Base-by-base conservation (phyloP, 1,140 invertebrate species). In the Drosophila serrata region DNA sequence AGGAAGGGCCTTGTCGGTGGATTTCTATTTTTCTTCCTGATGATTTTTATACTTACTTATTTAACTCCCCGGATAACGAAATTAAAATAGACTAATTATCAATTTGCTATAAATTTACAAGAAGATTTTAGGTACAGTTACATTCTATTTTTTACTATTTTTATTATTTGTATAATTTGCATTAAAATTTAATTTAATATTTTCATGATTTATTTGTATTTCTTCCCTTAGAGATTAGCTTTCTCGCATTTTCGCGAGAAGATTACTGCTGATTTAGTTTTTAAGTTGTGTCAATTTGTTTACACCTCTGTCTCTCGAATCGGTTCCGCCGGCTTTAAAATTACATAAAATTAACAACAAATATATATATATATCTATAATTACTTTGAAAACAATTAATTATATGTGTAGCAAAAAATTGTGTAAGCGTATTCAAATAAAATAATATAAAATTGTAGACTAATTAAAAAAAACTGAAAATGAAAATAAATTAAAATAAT, bases 271-370 rank as follows among this genome's bases (percentile, higher is more conserved):
- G 68, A 51, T 76, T 87, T 75, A 15, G 63, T 13, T 22, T 79
- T 59, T 31, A 51, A 61, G 73, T 81, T 84, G 74, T 87, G 74
- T 91, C 63, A 86, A 93, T 94, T 53, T 53, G 49, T 53, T 53
- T 94, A 94, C 93, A 94, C 94, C 93, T 94, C 93, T 94, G 95
- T 95, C 94, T 95, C 95, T 95, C 94, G 94, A 94, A 95, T 95
- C 93, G 94, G 94, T 95, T 95, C 95, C 94, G 95, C 94, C 94
- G 95, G 95, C 95, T 95, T 92, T 81, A 91, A 95, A 94, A 93
- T 88, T 53, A 53, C 49, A 81, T 75, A 92, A 91, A 92, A 92
- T 86, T 86, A 92, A 91, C 94, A 95, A 93, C 88, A 93, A 90
- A 87, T 74, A 93, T 87, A 45, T 45, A 42, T 33, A 37, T 37